Conservation (phyloP, 1,140 invertebrate genomes). For the Drosophila dunni region DNA sequence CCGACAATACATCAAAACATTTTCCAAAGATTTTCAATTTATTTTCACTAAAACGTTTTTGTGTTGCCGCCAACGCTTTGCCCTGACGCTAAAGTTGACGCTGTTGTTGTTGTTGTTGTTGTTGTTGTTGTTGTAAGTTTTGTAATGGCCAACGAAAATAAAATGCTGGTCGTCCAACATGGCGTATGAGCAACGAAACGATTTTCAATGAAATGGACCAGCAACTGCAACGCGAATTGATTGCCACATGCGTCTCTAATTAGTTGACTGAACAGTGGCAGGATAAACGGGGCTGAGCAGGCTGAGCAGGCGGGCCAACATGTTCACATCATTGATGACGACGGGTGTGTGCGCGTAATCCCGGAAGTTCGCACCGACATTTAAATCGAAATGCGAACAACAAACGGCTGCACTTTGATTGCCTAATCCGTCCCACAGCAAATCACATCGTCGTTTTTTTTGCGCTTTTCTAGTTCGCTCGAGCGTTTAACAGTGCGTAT, state of each 20-base stretch:
- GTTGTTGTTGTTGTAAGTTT: slow-evolving; percentile 48
- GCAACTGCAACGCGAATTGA: slow-evolving; percentile 71
- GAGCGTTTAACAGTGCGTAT: slow-evolving; percentile 63
- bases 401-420: slow-evolving; percentile 62
- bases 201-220: slow-evolving; percentile 61
- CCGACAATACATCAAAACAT: slow-evolving; percentile 71
- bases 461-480: slow-evolving; percentile 31
- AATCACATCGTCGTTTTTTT: slow-evolving; percentile 1
- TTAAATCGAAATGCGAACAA: slow-evolving; percentile 62
- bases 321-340: slow-evolving; percentile 16
- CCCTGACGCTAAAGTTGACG: slow-evolving; percentile 29
- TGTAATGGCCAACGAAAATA: slow-evolving; percentile 63
- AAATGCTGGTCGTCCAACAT: slow-evolving; percentile 33
- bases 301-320: not conserved
- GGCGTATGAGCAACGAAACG: slow-evolving; percentile 40
- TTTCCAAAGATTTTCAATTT: slow-evolving; percentile 79
- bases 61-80: slow-evolving; percentile 44
- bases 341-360: slow-evolving; percentile 45
- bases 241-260: slow-evolving; percentile 76
- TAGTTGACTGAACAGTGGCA: slow-evolving; percentile 51
- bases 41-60: slow-evolving; percentile 79
- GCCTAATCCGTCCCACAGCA: slow-evolving; percentile 50
- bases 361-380: slow-evolving; percentile 72
- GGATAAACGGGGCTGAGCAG: slow-evolving; percentile 10
- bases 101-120: slow-evolving; percentile 32